These are phyloP conservation scores for Meles meles DNA, from an alignment of 2,113 vertebrate species.

Conservation along the genomic window DNA sequence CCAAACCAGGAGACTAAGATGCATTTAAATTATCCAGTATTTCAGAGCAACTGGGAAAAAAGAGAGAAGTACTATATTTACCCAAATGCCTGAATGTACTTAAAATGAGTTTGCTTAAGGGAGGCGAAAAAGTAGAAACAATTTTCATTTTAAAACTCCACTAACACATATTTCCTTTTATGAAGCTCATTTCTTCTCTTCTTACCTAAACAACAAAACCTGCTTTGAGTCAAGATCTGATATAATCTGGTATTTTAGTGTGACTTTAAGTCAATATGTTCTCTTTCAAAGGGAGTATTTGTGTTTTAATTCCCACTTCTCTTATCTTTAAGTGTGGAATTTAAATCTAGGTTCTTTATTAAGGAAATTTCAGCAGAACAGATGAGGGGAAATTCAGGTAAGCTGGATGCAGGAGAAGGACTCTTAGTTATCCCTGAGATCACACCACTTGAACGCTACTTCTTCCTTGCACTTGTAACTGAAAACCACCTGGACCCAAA, in stretches of 20 bases:
- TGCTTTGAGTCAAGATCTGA: slow-evolving; percentile 69
- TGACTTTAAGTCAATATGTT: slow-evolving; percentile 44
- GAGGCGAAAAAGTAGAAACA: neutral
- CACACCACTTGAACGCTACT: neutral
- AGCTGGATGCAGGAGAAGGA: neutral
- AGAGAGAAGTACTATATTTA: neutral
- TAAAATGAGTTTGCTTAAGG: slow-evolving; percentile 36
- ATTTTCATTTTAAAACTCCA: neutral
- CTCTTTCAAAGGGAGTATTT: slow-evolving; percentile 65
- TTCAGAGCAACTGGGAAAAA: neutral
- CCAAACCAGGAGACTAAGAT: neutral
- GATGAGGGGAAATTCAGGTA: neutral
- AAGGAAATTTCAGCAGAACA: slow-evolving; percentile 59
- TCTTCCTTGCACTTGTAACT: neutral
- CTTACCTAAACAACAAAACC: slow-evolving; percentile 53
- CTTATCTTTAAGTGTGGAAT: slow-evolving; percentile 71
- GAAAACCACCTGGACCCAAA: neutral
- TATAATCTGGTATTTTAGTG: slow-evolving; percentile 53
- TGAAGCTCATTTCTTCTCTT: slow-evolving; percentile 39
- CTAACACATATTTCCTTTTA: slow-evolving; percentile 9
- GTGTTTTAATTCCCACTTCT: slow-evolving; percentile 47
- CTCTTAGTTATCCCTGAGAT: neutral
- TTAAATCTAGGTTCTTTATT: slow-evolving; percentile 63
- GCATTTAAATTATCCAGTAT: neutral
- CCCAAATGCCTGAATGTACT: neutral